Percentiles rank a stretch among this genome's conserved stretches.
These are phyloP conservation scores for Aleiodes alternator DNA, from an alignment of 2,888 invertebrate genomes.

Conservation along the genomic window DNA sequence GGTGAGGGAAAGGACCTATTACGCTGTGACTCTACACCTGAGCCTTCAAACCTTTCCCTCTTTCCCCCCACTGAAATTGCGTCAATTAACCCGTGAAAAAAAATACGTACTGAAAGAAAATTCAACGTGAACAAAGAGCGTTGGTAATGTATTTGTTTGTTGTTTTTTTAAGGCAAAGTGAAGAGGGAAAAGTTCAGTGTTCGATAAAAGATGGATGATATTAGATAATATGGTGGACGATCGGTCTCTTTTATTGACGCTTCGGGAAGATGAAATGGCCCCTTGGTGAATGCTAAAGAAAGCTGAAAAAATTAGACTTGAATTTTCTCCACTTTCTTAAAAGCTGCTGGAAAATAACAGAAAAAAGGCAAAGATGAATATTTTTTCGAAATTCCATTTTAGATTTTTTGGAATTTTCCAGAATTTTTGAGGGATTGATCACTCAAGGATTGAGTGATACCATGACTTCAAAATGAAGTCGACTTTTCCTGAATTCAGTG, in stretches of 20 bases:
- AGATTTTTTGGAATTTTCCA: no score
- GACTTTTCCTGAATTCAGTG: no score
- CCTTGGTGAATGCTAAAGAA: conserved; percentile 55
- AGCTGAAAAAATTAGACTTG: no score
- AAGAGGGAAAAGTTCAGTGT: conserved; percentile 27
- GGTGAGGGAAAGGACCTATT: conserved; percentile 6
- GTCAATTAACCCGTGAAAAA: conserved; percentile 18
- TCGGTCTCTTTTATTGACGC: conserved; percentile 73
- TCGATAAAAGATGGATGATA: conserved; percentile 74
- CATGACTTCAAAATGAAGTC: no score
- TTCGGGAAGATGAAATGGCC: conserved; percentile 74
- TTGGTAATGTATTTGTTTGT: conserved; percentile 1
- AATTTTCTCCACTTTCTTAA: no score
- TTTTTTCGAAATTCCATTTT: no score
- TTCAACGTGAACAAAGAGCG: neutral
- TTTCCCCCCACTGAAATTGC: neutral
- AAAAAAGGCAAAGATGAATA: no score
- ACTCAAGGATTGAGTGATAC: no score
- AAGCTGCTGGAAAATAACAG: no score
- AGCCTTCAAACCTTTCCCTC: conserved; percentile 7
- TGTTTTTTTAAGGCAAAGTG: conserved; percentile 9
- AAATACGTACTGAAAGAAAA: neutral
- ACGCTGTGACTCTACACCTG: conserved; percentile 18
- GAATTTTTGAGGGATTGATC: no score
- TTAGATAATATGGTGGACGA: conserved; percentile 62